Evolutionary conservation across 2,888 invertebrate genomes (phyloP).

Genomic region (Anticlea derivata): DNA sequence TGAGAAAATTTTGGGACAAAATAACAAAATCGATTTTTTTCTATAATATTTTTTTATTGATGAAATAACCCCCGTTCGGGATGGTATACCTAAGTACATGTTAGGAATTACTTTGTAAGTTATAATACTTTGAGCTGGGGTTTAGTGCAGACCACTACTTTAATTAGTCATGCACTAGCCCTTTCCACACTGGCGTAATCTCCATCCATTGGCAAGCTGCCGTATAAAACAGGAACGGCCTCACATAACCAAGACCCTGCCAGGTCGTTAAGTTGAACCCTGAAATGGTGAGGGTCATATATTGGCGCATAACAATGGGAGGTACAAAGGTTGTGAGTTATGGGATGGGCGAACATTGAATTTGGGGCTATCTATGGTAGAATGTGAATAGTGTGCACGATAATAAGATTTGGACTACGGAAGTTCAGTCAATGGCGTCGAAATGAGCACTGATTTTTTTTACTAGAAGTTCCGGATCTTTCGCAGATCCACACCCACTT

Average conservation of each 20-base stretch:
- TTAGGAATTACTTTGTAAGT: too few species aligned
- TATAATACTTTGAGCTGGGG: too few species aligned
- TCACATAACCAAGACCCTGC: constrained; percentile 50
- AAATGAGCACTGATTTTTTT: not conserved
- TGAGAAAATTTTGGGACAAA: too few species aligned
- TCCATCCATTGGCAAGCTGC: constrained; percentile 61
- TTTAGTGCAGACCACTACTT: not conserved
- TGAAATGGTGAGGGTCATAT: constrained; percentile 31
- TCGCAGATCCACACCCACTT: too few species aligned
- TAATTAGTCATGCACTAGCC: constrained; percentile 35
- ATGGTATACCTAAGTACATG: too few species aligned
- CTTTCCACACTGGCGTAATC: constrained; percentile 41
- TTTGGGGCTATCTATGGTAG: constrained; percentile 28
- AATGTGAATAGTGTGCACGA: constrained; percentile 26
- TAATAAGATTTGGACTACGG: constrained; percentile 11
- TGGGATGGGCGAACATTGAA: constrained; percentile 31
- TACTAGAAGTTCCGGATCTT: not conserved
- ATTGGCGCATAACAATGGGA: constrained; percentile 37
- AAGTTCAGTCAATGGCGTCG: not conserved
- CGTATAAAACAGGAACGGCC: constrained; percentile 61
- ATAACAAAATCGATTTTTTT: too few species aligned
- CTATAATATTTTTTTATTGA: too few species aligned
- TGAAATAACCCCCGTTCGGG: too few species aligned
- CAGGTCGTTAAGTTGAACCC: constrained; percentile 50
- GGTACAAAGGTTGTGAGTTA: constrained; percentile 35